phyloP scores from a whole-genome alignment of 2,888 invertebrate species.

The Thumatha senex region DNA sequence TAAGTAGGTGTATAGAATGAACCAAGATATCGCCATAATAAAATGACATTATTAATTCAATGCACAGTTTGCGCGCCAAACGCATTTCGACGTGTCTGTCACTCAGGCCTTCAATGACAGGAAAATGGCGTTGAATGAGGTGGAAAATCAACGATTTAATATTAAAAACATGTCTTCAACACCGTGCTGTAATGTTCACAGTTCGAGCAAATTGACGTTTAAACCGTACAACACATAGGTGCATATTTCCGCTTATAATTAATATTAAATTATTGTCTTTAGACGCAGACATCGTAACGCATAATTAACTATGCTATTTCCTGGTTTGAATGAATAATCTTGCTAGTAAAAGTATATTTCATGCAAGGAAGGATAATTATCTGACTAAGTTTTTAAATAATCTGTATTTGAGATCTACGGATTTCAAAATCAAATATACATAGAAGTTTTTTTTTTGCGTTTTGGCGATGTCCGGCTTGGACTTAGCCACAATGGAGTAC shows the following conservation, averaged over 20 bases:
- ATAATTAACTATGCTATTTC: conserved; percentile 23
- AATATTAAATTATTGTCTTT: conserved; percentile 41
- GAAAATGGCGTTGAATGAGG: conserved; percentile 63
- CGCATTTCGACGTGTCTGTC: conserved; percentile 62
- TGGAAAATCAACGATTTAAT: conserved; percentile 67
- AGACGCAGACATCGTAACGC: conserved; percentile 30
- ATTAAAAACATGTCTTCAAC: conserved; percentile 51
- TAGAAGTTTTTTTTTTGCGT: too few species aligned
- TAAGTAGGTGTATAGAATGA: conserved; percentile 45
- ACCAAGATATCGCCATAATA: conserved; percentile 45
- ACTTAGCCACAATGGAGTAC: too few species aligned
- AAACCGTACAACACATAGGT: conserved; percentile 37
- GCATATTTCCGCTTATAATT: conserved; percentile 41
- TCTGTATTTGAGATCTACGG: too few species aligned
- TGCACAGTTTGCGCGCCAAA: conserved; percentile 51
- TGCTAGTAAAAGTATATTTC: conserved; percentile 1
- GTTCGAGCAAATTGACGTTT: conserved; percentile 34
- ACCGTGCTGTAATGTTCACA: conserved; percentile 33
- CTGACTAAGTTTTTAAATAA: too few species aligned
- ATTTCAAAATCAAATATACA: too few species aligned
- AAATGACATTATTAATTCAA: conserved; percentile 53
- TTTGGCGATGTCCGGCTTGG: too few species aligned
- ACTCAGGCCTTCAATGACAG: conserved; percentile 63
- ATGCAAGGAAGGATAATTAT: neutral
- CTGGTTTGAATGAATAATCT: conserved; percentile 5